Percentiles rank a stretch among this genome's conserved stretches.
Conservation (phyloP, 2,113 vertebrate species). For the Paradoxurus hermaphroditus region DNA sequence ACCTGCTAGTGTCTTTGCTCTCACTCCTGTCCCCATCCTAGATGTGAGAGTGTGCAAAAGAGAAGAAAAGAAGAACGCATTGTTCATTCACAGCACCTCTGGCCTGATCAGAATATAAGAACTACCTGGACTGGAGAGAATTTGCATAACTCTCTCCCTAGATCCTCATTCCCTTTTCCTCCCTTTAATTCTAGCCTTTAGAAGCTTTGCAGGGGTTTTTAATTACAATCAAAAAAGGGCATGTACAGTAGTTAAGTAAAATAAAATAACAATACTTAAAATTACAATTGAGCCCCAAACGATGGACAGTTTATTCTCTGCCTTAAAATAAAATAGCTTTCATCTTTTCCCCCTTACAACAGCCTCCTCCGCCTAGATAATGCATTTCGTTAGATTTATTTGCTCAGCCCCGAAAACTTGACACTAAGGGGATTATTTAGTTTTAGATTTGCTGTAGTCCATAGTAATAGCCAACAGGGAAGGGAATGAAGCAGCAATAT, state of each 20-base stretch:
- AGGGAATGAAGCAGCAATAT: constrained; percentile 90
- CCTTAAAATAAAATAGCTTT: constrained; percentile 90
- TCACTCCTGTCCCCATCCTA: not conserved
- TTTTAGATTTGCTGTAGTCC: constrained; percentile 93
- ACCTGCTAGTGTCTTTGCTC: not conserved
- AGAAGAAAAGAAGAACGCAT: constrained; percentile 32
- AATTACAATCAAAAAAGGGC: constrained; percentile 79
- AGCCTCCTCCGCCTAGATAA: constrained; percentile 92
- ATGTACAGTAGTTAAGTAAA: constrained; percentile 73
- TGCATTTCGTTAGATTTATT: constrained; percentile 94
- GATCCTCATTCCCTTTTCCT: constrained; percentile 60
- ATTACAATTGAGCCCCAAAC: constrained; percentile 81
- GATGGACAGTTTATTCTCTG: constrained; percentile 80
- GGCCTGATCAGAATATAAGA: constrained; percentile 75
- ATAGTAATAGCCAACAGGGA: constrained; percentile 93
- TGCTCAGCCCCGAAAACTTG: constrained; percentile 92
- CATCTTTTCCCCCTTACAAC: constrained; percentile 84
- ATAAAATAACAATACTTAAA: constrained; percentile 79
- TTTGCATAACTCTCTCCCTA: constrained; percentile 77
- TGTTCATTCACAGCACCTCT: constrained; percentile 71
- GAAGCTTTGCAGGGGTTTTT: constrained; percentile 68
- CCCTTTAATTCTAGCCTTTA: constrained; percentile 75
- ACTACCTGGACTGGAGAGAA: constrained; percentile 68
- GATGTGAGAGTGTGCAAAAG: not conserved
- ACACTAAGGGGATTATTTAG: constrained; percentile 99